Evolutionary conservation across 2,888 invertebrate species (phyloP).

Genomic region (Molorchus minor): DNA sequence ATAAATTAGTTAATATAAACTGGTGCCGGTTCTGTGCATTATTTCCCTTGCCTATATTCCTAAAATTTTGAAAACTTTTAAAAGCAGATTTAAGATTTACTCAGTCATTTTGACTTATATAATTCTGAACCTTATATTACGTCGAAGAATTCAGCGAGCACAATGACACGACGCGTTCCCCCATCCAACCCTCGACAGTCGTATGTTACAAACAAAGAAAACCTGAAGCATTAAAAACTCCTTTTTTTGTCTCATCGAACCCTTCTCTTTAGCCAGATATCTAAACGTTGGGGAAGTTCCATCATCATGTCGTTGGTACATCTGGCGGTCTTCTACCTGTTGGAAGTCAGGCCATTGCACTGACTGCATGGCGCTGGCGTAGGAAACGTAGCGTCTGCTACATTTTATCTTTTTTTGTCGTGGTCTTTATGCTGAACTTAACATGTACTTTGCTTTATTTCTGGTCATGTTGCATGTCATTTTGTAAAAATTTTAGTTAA

Average conservation of each 20-base stretch:
- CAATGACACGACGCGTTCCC: too few species aligned
- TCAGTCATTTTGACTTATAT: too few species aligned
- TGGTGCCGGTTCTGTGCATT: too few species aligned
- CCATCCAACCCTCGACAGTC: too few species aligned
- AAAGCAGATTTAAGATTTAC: too few species aligned
- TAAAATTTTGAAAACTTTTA: too few species aligned
- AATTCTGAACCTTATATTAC: too few species aligned
- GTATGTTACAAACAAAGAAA: conserved; percentile 6
- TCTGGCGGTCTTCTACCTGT: conserved; percentile 25
- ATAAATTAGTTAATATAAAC: too few species aligned
- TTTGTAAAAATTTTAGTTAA: too few species aligned
- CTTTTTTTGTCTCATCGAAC: not conserved
- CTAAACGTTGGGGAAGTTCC: conserved; percentile 6
- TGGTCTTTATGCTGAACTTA: not conserved
- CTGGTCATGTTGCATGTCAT: too few species aligned
- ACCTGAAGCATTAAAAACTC: not conserved
- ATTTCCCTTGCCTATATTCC: too few species aligned
- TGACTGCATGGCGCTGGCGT: not conserved
- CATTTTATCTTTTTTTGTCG: conserved; percentile 21
- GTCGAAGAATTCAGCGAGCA: too few species aligned
- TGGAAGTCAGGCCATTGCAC: conserved; percentile 23
- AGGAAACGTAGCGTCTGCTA: conserved; percentile 14
- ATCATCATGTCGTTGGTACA: not conserved
- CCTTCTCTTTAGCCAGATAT: not conserved
- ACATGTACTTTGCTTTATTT: not conserved